A percentile compares a stretch with the other conserved stretches of the same genome.
Evolutionary conservation across 35 echinoderm and acorn worm species (phyloP).

Genomic region (Heliocidaris tuberculata): DNA sequence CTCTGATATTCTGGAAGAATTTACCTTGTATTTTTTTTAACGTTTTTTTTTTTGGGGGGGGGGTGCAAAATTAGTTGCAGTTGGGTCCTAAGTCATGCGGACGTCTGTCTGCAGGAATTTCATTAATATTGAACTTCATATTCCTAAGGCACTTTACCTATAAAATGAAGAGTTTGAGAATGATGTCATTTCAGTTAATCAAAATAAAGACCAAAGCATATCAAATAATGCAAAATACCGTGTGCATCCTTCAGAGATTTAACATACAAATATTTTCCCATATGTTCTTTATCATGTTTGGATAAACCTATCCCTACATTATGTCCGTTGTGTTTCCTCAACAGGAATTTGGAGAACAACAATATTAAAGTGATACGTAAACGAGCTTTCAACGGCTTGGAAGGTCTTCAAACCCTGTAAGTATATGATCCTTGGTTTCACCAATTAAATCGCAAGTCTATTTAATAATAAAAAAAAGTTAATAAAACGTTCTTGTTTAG

Average conservation of each 20-base stretch:
- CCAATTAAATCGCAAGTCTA: not conserved
- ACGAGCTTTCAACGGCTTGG: constrained; percentile 51
- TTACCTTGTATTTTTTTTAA: too few relatives aligned
- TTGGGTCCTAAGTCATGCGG: too few relatives aligned
- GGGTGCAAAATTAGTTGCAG: too few relatives aligned
- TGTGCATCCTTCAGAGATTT: not conserved
- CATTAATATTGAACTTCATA: too few relatives aligned
- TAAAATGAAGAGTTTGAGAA: not conserved
- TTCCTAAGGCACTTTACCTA: too few relatives aligned
- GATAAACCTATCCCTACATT: not conserved
- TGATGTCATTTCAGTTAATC: not conserved
- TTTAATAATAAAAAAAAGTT: not conserved
- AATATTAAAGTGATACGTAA: constrained; percentile 42
- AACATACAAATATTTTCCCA: not conserved
- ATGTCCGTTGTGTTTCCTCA: not conserved
- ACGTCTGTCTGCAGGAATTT: too few relatives aligned
- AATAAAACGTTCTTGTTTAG: too few relatives aligned
- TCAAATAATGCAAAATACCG: not conserved
- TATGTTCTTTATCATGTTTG: not conserved
- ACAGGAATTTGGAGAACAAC: constrained; percentile 66
- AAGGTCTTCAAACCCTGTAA: constrained; percentile 55
- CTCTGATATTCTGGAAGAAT: too few relatives aligned
- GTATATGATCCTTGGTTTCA: not conserved
- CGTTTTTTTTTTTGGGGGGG: too few relatives aligned
- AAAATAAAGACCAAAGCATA: not conserved